phyloP scores from a whole-genome alignment of 2,797 vertebrate genomes.

The Onychomys leucogaster region DNA sequence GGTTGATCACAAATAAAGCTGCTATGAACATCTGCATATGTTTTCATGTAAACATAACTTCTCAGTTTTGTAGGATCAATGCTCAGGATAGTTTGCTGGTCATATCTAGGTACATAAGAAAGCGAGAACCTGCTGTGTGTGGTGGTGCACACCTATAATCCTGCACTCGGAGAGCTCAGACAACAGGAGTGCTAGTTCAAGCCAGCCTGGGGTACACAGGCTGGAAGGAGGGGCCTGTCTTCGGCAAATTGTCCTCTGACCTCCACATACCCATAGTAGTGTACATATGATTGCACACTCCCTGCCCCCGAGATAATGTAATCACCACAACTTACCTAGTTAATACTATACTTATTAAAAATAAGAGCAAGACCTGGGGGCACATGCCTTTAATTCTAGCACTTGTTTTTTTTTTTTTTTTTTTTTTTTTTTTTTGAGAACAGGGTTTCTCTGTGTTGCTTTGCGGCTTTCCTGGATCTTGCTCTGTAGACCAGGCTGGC shows the following conservation, averaged over 20 bases:
- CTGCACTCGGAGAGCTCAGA: not conserved
- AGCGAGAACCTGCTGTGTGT: conserved; percentile 1
- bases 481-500: too few species aligned
- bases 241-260: not conserved
- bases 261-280: too few species aligned
- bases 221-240: not conserved
- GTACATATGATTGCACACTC: not conserved
- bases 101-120: conserved; percentile 39
- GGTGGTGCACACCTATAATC: not conserved
- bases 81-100: not conserved
- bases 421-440: not conserved
- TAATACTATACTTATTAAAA: conserved; percentile 18
- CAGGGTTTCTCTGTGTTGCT: not conserved
- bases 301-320: not conserved
- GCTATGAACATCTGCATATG: not conserved
- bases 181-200: not conserved
- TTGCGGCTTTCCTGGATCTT: too few species aligned
- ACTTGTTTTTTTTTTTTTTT: not conserved
- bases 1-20: conserved; percentile 9
- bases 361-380: not conserved
- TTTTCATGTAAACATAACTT: conserved; percentile 33
- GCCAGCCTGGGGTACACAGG: not conserved
- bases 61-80: conserved; percentile 60
- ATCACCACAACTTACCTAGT: not conserved
- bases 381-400: not conserved